Evolutionary conservation across 2,888 invertebrate species (phyloP), one percentile per base, ranked within the genome.

Genomic region (Atrina japonica): DNA sequence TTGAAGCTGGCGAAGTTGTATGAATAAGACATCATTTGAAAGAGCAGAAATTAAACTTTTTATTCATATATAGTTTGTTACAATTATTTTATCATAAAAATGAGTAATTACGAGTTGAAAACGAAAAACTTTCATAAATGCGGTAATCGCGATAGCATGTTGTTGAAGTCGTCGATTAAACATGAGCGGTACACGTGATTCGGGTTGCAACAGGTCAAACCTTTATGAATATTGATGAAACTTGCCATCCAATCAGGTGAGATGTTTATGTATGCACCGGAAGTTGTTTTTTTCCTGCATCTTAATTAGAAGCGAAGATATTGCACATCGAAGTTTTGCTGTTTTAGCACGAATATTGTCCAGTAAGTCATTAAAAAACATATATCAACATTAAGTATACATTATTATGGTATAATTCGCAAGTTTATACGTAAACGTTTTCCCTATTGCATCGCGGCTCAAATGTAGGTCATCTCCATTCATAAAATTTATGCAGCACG

Each of bases 401-500:
- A 21, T 47, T 47, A n/a, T 47, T 47, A 9, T 47, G 47, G 16
- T 47, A 47, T 47, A 47, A 18, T 18, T n/a, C 7, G 21, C 47
- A 47, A 47, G 47, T 47, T 47, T 47, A 47, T 47, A 47, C 21
- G 47, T 47, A n/a, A 47, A 47, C 7, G n/a, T 6, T 47, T 18
- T 18, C 18, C 47, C 5, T 21, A n/a, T 47, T 47, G 47, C 47
- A 21, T 21, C n/a, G n/a, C 21, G 5, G 21, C n/a, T 47, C 47
- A 16, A 47, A 47, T 47, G n/a, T n/a, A 35, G 21, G n/a, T 18
- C 47, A 47, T 21, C 21, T 47, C 21, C 47, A 47, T 47, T 47
- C 47, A 47, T 21, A 47, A n/a, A 47, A 47, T 18, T 16, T 41
- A 41, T 47, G 47, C n/a, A 47, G 47, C 47, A n/a, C 47, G 47